Percentiles rank a stretch among this genome's conserved stretches.
Conservation (phyloP, 2,797 vertebrate genomes). For the Eremophila alpestris region DNA sequence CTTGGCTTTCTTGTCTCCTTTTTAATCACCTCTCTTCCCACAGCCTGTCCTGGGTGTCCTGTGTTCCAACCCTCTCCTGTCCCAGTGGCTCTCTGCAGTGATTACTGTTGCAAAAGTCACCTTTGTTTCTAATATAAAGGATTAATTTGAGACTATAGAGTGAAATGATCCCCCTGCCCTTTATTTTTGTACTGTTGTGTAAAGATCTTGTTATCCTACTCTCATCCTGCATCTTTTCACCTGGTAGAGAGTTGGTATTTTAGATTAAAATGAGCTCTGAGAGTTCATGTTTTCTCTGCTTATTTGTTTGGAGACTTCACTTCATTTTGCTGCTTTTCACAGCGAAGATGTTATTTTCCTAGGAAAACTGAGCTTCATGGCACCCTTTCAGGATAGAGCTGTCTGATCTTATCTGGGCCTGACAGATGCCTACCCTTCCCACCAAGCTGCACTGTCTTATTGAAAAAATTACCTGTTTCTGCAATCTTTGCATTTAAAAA, state of each 20-base stretch:
- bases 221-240: not conserved
- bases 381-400: conserved; percentile 34
- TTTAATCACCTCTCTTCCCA: accelerated
- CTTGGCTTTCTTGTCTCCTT: accelerated
- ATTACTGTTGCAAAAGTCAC: not conserved
- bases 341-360: conserved; percentile 1
- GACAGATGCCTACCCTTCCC: conserved; percentile 30
- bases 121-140: not conserved
- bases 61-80: not conserved
- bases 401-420: conserved; percentile 55
- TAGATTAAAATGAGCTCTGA: not conserved
- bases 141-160: not conserved
- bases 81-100: not conserved
- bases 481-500: conserved; percentile 13
- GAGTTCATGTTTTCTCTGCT: not conserved
- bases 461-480: not conserved
- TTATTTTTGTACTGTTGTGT: not conserved
- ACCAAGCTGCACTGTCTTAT: not conserved
- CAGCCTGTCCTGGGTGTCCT: not conserved
- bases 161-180: not conserved
- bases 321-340: conserved; percentile 41
- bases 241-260: not conserved
- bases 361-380: not conserved
- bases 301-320: not conserved
- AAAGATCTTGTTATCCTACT: not conserved